Base-by-base conservation (phyloP, 1,140 invertebrate species). In the Bradysia coprophila region DNA sequence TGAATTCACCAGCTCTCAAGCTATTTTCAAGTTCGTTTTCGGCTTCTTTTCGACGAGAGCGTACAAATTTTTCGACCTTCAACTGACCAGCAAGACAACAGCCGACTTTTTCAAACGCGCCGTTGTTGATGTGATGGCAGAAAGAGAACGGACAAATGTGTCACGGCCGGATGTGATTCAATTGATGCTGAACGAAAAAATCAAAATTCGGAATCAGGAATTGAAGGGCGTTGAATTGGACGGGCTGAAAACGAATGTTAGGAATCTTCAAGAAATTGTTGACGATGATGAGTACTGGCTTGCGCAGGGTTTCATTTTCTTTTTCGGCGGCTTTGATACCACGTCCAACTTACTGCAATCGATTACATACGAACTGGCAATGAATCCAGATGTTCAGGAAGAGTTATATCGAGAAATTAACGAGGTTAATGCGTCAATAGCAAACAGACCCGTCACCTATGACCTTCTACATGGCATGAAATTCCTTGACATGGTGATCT, bases 91-190 rank as follows among this genome's bases (percentile, higher is more conserved):
- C 40, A 53, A 55, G 2, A 45, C 53, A 18, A 57, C 62, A 1
- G 64, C 52, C 0, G 49, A 54, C 10, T 73, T 71, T 49, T 72
- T 73, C 45, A 59, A 54, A 32, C 48, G 61, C 16, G 51, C 71
- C 13, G 66, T 75, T 1, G 45, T 60, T 3, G 55, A 62, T 33
- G 67, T 69, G 21, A 66, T 74, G 49, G 54, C 50, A 4, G 53
- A 71, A 23, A 55, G 72, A 2, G 59, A 69, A 45, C 48, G 13
- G 6, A 28, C 6, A 28, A 28, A 64, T 4, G 65, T 68, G 11
- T 50, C 55, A 0, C 49, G 67, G 13, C 63, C 64, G 0, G 69
- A 71, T 47, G 66, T 71, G 66, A 59, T 70, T 9, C 62, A 71
- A 45, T 50, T 70, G 37, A 49, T 71, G 33, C 62, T 69, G 59